phyloP scores from a whole-genome alignment of 2,113 vertebrate species.

The Callocephalon fimbriatum region DNA sequence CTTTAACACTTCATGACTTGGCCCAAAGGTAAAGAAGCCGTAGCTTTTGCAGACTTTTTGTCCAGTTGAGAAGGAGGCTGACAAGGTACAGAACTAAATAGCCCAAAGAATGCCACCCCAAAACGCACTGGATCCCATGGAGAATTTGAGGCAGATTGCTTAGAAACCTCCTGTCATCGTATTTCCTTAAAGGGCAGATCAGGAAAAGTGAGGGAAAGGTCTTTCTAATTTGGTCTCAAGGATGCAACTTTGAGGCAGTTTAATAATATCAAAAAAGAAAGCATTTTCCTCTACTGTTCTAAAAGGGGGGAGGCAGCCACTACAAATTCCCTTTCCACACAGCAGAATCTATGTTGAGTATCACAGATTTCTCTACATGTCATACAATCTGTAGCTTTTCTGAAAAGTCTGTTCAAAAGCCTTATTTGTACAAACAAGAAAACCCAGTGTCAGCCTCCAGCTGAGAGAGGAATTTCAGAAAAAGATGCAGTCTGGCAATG shows the following conservation, averaged over 20 bases:
- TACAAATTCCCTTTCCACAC: background rate
- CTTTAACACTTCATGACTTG: constrained; percentile 58
- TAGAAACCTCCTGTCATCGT: background rate
- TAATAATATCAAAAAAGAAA: background rate
- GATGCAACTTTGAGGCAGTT: background rate
- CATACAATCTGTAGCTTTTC: background rate
- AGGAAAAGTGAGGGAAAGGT: background rate
- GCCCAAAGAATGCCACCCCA: background rate
- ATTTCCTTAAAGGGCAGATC: background rate
- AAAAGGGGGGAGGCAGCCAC: background rate
- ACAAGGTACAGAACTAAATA: constrained; percentile 3
- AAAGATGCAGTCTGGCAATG: background rate
- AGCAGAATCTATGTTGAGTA: background rate
- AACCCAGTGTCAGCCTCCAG: background rate
- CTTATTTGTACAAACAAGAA: background rate
- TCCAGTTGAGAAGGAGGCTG: background rate
- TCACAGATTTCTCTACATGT: background rate
- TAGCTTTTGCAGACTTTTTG: constrained; percentile 36
- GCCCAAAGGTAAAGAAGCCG: background rate
- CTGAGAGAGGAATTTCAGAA: background rate
- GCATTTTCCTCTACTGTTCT: background rate
- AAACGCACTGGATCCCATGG: background rate
- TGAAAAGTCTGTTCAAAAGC: background rate
- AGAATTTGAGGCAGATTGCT: constrained; percentile 14
- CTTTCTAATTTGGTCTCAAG: background rate